phyloP scores from a whole-genome alignment of 1,140 invertebrate genomes.

The Drosophila orosa region DNA sequence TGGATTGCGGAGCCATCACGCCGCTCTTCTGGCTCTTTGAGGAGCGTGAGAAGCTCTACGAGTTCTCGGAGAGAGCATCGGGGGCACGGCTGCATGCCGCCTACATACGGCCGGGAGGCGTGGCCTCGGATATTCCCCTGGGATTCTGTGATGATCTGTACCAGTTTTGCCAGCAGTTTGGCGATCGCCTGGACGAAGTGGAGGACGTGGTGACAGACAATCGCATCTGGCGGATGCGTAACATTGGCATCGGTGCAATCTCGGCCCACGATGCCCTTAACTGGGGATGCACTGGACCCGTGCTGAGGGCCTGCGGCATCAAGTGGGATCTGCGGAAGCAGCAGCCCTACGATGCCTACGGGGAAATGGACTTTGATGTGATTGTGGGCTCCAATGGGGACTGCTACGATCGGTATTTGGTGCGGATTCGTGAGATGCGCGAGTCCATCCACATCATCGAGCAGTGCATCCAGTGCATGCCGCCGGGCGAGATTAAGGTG shows the following conservation, averaged over 20 bases:
- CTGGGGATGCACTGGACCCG: constrained; percentile 92
- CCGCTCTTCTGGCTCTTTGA: constrained; percentile 96
- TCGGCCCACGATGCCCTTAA: constrained; percentile 92
- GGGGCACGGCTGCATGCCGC: constrained; percentile 93
- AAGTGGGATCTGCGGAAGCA: constrained; percentile 95
- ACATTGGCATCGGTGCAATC: constrained; percentile 91
- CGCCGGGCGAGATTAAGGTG: constrained; percentile 91
- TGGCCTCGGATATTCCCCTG: constrained; percentile 91
- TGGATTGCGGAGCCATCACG: constrained; percentile 93
- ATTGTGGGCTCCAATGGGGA: constrained; percentile 93
- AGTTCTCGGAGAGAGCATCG: constrained; percentile 93
- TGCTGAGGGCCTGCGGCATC: constrained; percentile 92
- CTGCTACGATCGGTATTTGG: constrained; percentile 89
- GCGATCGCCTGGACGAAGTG: constrained; percentile 92
- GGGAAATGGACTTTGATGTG: constrained; percentile 93
- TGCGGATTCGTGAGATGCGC: constrained; percentile 91
- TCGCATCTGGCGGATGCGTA: constrained; percentile 92
- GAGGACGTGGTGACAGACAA: constrained; percentile 93
- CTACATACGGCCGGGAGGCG: constrained; percentile 93
- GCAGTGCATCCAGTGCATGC: constrained; percentile 95
- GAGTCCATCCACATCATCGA: constrained; percentile 90
- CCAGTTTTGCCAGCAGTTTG: constrained; percentile 89
- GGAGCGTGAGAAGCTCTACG: constrained; percentile 94
- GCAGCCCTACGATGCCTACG: constrained; percentile 94
- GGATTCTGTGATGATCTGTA: constrained; percentile 94